A percentile compares a stretch with the other conserved stretches of the same genome.
Evolutionary conservation across 2,797 vertebrate species (phyloP).

Genomic region (Crax fasciolata): DNA sequence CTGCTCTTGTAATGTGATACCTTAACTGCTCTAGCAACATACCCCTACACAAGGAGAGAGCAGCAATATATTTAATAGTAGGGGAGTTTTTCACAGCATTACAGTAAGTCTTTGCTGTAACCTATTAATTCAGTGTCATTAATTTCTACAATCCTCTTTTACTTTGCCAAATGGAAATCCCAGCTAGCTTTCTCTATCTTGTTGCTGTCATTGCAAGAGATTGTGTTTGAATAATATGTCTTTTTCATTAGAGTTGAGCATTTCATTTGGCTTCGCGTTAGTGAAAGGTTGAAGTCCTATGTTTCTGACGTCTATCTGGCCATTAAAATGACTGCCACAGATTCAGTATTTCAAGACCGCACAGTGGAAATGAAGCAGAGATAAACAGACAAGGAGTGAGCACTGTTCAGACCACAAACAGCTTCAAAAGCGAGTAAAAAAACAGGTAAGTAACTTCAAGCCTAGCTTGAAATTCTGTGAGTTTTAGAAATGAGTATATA

Average conservation of each 20-base stretch:
- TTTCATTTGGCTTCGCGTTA: constrained; percentile 22
- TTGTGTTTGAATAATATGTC: background rate
- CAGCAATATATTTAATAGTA: background rate
- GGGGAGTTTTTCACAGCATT: background rate
- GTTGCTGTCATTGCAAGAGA: background rate
- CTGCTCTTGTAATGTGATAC: background rate
- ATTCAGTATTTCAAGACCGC: background rate
- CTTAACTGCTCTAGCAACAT: background rate
- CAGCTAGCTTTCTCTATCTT: background rate
- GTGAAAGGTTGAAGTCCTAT: background rate
- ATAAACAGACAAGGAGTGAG: background rate
- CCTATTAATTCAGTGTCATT: constrained; percentile 4
- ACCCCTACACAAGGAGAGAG: background rate
- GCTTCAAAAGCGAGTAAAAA: constrained; percentile 7
- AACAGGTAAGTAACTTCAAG: background rate
- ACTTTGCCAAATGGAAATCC: background rate
- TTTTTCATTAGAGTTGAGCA: background rate
- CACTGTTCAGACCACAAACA: background rate
- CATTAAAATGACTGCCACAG: background rate
- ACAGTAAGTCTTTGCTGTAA: background rate
- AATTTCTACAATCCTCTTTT: constrained; percentile 39
- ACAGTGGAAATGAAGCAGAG: constrained; percentile 11
- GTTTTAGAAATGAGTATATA: background rate
- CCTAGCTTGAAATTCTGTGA: background rate
- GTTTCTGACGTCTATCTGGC: background rate